These are phyloP conservation scores for Helicoverpa armigera DNA, from an alignment of 1,140 invertebrate genomes.

Conservation along the genomic window DNA sequence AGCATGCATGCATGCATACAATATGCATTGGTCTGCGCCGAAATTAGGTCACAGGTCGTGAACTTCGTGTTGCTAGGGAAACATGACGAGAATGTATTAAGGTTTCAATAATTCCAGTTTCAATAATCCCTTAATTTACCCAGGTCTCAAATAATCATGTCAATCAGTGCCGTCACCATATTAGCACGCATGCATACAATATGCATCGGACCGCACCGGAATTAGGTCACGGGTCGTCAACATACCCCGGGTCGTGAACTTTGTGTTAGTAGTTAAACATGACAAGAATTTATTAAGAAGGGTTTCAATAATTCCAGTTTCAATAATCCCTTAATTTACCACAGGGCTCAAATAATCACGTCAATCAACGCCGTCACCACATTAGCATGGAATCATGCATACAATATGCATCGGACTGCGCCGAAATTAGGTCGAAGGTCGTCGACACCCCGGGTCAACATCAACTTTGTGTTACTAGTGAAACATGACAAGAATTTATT, in stretches of 20 bases:
- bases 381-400: constrained; percentile 23
- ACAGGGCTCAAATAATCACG: not conserved
- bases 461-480: constrained; percentile 2
- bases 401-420: constrained; percentile 20
- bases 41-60: constrained; percentile 27
- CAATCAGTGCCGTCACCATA: too few species aligned
- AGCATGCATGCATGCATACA: constrained; percentile 32
- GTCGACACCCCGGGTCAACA: not conserved
- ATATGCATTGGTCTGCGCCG: constrained; percentile 5
- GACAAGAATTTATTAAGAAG: too few species aligned
- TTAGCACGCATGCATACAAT: too few species aligned
- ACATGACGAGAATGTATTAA: not conserved
- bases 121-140: not conserved
- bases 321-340: not conserved
- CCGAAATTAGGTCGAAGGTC: constrained; percentile 19
- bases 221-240: too few species aligned
- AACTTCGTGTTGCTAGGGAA: not conserved
- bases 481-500: constrained; percentile 1
- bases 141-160: too few species aligned
- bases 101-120: not conserved
- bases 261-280: too few species aligned
- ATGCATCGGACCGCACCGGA: too few species aligned
- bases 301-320: not conserved
- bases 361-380: not conserved
- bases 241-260: too few species aligned